Evolutionary conservation across 2,888 invertebrate species (phyloP), one percentile per base, ranked within the genome.

Genomic region (Stegana nigrithorax): DNA sequence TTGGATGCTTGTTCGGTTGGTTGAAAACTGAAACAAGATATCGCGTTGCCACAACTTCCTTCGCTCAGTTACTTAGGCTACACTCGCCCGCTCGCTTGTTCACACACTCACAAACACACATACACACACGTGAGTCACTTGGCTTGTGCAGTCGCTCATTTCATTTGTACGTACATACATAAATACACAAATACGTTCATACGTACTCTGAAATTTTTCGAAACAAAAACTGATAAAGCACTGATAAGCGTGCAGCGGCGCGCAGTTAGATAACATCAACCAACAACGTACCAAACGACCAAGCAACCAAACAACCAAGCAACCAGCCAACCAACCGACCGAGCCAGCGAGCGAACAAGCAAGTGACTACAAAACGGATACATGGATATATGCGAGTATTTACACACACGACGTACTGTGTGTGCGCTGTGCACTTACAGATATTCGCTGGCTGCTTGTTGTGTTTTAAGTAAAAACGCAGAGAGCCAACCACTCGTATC

Each of bases 221-320:
- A 81, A 80, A 81, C 74, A 81, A 76, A 81, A 81, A 81, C 81
- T 80, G 82, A 83, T 83, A 82, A 82, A 82, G 80, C 80, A 81
- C 72, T 82, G 82, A 82, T 82, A 82, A 82, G 80, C 73, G 75
- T 73, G 73, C 75, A 78, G 81, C 76, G 80, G 81, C 80, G 81
- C 81, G 77, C 80, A 82, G 80, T 81, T 80, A 83, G 82, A 82
- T 82, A 82, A 83, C 80, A 82, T 82, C 82, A 74, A 71, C 67
- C 65, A 66, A 65, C 67, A 53, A 53, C 45, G 17, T 19, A 19
- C 44, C n/a, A 19, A 44, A 44, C 51, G 27, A 27, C 14, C 29
- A 10, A 51, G 17, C 62, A 69, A 27, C 64, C 65, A 65, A 60
- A 64, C 71, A 67, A 66, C 62, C 63, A 68, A 64, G 64, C 69